Conservation (phyloP, 2,113 vertebrate genomes). For the Etheostoma spectabile region DNA sequence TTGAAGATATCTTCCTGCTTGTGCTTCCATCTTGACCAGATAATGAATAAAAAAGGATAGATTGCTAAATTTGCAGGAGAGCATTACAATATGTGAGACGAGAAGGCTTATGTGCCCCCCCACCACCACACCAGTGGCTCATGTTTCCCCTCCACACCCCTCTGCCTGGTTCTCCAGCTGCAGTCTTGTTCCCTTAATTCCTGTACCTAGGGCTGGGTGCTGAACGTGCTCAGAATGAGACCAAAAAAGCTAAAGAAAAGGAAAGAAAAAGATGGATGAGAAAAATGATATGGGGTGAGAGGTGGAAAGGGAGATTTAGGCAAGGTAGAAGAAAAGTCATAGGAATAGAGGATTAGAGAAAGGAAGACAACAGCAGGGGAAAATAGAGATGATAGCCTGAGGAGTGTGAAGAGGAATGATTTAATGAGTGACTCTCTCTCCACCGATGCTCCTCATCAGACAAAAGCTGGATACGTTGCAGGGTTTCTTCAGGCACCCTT, state of each 20-base stretch:
- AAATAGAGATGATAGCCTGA: constrained; percentile 31
- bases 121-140: not conserved
- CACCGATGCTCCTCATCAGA: constrained; percentile 15
- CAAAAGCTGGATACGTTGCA: not conserved
- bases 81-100: not conserved
- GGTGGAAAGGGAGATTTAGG: constrained; percentile 1
- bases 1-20: constrained; percentile 6
- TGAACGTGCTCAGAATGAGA: constrained; percentile 71
- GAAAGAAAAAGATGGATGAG: not conserved
- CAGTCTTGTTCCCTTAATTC: constrained; percentile 47
- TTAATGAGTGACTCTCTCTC: constrained; percentile 17
- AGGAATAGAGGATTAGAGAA: constrained; percentile 3
- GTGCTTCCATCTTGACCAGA: constrained; percentile 8
- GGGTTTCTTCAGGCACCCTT: not conserved
- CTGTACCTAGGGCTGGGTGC: constrained; percentile 35
- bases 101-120: not conserved
- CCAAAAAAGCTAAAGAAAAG: not conserved
- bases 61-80: not conserved
- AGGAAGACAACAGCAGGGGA: constrained; percentile 20
- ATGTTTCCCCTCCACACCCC: constrained; percentile 15
- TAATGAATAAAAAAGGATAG: not conserved
- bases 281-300: constrained; percentile 7
- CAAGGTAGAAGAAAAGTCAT: constrained; percentile 12
- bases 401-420: constrained; percentile 29
- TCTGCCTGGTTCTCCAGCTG: constrained; percentile 28